These are phyloP conservation scores for Fragum fragum DNA, from an alignment of 2,888 invertebrate species.

Conservation along the genomic window DNA sequence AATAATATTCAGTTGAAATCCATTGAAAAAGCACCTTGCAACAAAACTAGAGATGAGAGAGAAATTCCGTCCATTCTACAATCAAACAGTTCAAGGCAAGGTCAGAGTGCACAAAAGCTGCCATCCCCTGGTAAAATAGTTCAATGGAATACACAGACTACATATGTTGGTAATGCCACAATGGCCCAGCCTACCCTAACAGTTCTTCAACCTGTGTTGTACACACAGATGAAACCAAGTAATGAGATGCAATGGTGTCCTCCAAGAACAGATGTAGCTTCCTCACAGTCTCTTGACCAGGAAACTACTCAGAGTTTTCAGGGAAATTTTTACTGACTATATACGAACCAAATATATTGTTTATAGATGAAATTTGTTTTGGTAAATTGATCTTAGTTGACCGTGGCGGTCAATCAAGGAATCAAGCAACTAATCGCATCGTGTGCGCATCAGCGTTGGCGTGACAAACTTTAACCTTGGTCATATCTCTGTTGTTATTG, in stretches of 20 bases:
- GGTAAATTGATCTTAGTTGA: no score
- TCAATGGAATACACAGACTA: background rate
- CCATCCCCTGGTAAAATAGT: background rate
- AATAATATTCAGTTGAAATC: background rate
- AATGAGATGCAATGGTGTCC: constrained; percentile 17
- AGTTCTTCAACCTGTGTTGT: constrained; percentile 34
- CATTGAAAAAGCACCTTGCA: background rate
- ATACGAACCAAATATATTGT: no score
- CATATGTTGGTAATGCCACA: background rate
- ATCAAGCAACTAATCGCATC: no score
- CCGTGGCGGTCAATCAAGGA: no score
- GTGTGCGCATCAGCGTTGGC: no score
- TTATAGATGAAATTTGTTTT: no score
- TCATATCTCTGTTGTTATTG: no score
- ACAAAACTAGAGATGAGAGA: background rate
- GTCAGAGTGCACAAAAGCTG: background rate
- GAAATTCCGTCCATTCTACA: no score
- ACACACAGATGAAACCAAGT: constrained; percentile 45
- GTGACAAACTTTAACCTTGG: no score
- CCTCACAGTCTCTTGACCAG: background rate
- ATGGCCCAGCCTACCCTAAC: background rate
- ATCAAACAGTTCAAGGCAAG: no score
- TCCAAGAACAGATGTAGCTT: background rate
- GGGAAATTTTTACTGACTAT: constrained; percentile 24
- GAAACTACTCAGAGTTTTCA: background rate